Conservation (phyloP, 2,797 vertebrate genomes). For the Malacoctenus gilli region DNA sequence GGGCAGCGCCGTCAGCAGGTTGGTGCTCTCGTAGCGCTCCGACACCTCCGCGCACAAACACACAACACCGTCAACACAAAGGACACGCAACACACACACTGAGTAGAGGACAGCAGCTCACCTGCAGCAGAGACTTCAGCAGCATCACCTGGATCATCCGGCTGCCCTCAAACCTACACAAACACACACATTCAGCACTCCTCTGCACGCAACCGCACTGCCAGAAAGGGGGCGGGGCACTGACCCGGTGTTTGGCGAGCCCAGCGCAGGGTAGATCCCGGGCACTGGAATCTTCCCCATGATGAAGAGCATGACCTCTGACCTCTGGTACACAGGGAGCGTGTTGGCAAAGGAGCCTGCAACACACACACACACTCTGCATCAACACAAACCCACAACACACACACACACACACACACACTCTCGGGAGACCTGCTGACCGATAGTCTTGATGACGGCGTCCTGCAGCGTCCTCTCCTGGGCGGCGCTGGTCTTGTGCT, state of each 20-base stretch:
- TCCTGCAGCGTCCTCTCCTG: conserved; percentile 91
- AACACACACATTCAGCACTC: neutral
- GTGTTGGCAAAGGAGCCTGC: conserved; percentile 91
- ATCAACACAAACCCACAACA: too few relatives aligned
- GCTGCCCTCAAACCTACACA: conserved; percentile 86
- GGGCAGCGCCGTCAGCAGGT: conserved; percentile 89
- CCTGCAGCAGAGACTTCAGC: conserved; percentile 92
- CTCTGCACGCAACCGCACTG: too few relatives aligned
- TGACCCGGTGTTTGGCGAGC: conserved; percentile 84
- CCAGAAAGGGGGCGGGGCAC: conserved; percentile 2
- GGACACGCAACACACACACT: too few relatives aligned
- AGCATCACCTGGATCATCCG: conserved; percentile 93
- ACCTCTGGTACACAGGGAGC: conserved; percentile 90
- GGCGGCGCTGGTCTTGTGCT: conserved; percentile 73
- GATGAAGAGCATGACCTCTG: conserved; percentile 95
- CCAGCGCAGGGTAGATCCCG: conserved; percentile 84
- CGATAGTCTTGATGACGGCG: conserved; percentile 89
- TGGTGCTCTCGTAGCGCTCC: conserved; percentile 86
- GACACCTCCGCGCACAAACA: too few relatives aligned
- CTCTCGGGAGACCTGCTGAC: neutral
- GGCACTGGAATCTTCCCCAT: conserved; percentile 93
- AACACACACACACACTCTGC: neutral
- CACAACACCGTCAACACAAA: too few relatives aligned
- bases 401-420: too few relatives aligned
- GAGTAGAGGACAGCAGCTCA: conserved; percentile 45